Conservation (phyloP, 2,888 invertebrate genomes). For the Acanthosepion esculentum region DNA sequence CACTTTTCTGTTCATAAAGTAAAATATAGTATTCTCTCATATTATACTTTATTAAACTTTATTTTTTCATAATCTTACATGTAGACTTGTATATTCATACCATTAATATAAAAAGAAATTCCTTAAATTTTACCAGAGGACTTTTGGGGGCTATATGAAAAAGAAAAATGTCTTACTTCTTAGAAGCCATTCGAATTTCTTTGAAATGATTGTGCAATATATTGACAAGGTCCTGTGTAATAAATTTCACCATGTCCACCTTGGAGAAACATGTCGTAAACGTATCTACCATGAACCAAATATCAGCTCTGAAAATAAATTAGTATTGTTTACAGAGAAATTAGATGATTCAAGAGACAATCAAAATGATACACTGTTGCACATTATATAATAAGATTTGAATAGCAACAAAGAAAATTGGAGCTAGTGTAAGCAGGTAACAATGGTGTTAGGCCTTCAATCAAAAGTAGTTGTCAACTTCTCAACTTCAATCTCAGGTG, state of each 20-base stretch:
- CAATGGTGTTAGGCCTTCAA: no score
- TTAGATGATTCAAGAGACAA: not conserved
- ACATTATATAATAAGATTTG: not conserved
- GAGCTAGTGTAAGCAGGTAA: no score
- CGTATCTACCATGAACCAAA: conserved; percentile 87
- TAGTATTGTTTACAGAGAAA: not conserved
- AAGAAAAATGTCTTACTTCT: conserved; percentile 53
- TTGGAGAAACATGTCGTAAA: conserved; percentile 83
- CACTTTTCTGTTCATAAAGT: no score
- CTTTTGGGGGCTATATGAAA: no score
- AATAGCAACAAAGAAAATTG: not conserved
- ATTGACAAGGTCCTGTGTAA: conserved; percentile 87
- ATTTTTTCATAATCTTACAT: not conserved
- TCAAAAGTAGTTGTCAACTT: no score
- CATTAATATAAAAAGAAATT: not conserved
- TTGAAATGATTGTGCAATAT: conserved; percentile 90
- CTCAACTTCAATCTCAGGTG: no score
- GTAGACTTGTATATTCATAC: not conserved
- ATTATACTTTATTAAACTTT: no score
- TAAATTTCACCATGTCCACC: conserved; percentile 87
- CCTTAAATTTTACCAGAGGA: not conserved
- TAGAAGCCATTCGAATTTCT: conserved; percentile 72
- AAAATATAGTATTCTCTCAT: no score
- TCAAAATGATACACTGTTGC: not conserved
- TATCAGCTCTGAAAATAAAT: conserved; percentile 77